phyloP scores from a whole-genome alignment of 2,888 invertebrate species.

The Cerceris rybyensis region DNA sequence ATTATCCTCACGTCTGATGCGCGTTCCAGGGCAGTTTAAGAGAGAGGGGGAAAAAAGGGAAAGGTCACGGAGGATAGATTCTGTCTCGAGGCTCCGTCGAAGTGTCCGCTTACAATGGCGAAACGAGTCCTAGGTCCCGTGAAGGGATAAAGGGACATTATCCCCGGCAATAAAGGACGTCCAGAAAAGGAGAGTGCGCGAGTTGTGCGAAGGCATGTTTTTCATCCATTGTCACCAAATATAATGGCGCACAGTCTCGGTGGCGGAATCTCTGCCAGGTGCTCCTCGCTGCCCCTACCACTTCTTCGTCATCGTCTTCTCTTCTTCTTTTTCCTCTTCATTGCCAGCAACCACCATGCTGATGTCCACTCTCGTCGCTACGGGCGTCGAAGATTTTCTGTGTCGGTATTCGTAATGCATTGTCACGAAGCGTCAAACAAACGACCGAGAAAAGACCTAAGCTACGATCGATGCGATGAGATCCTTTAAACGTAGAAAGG shows the following conservation, averaged over 20 bases:
- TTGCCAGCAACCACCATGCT: conserved; percentile 14
- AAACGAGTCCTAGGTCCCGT: conserved; percentile 68
- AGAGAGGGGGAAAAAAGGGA: conserved; percentile 12
- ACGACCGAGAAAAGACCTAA: conserved; percentile 54
- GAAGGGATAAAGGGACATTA: conserved; percentile 75
- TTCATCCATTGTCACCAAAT: conserved; percentile 70
- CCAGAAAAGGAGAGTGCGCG: conserved; percentile 67
- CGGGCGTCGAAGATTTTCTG: conserved; percentile 39
- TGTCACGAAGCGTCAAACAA: conserved; percentile 56
- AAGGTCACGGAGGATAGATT: conserved; percentile 56
- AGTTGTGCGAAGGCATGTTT: conserved; percentile 75
- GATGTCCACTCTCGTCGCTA: conserved; percentile 43
- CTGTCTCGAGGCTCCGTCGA: conserved; percentile 60
- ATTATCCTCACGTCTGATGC: conserved; percentile 30
- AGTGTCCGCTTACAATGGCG: conserved; percentile 71
- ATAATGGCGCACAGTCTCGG: conserved; percentile 69
- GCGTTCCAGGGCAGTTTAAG: conserved; percentile 37
- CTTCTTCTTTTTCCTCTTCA: conserved; percentile 4
- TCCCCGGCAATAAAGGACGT: conserved; percentile 65
- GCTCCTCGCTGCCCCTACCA: conserved; percentile 31
- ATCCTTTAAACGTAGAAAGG: conserved; percentile 12
- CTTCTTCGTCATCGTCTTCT: conserved; percentile 10
- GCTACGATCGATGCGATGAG: conserved; percentile 34
- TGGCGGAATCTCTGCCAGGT: conserved; percentile 70
- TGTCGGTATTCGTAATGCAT: conserved; percentile 44